Conservation (phyloP, 2,113 vertebrate species). For the Ophthalmolycus amberensis region DNA sequence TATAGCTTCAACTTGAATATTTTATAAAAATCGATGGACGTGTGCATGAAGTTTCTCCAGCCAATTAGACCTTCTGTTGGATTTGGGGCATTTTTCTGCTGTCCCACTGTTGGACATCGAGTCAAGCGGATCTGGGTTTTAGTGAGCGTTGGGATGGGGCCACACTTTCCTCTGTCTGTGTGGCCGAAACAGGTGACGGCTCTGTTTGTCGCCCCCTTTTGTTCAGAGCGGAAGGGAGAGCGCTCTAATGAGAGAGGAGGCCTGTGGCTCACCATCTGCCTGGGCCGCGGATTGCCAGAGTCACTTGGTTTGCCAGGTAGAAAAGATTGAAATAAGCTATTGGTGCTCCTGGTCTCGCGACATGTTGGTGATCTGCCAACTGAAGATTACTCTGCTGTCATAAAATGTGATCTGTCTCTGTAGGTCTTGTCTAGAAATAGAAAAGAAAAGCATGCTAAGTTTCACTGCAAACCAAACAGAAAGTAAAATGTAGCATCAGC, state of each 20-base stretch:
- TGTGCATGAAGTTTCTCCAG: background rate
- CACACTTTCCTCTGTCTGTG: conserved; percentile 19
- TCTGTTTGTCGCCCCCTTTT: conserved; percentile 72
- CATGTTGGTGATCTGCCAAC: conserved; percentile 37
- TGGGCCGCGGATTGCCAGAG: conserved; percentile 53
- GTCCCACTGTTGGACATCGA: background rate
- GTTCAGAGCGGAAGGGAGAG: conserved; percentile 73
- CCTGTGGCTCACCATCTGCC: conserved; percentile 82
- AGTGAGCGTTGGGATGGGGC: background rate
- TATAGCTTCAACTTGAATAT: background rate
- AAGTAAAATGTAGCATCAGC: background rate
- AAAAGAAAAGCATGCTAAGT: background rate
- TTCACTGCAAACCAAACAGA: background rate
- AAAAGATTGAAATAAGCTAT: conserved; percentile 32
- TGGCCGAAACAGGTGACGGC: conserved; percentile 65
- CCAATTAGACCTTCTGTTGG: background rate
- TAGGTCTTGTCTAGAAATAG: background rate
- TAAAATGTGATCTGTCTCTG: background rate
- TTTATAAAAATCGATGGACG: background rate
- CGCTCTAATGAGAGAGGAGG: conserved; percentile 56
- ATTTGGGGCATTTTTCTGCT: background rate
- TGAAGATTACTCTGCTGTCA: background rate
- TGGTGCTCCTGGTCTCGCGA: conserved; percentile 22
- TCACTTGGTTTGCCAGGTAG: conserved; percentile 60
- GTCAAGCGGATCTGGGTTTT: conserved; percentile 8